A percentile compares a stretch with the other conserved stretches of the same genome.
Evolutionary conservation across 1,140 invertebrate species (phyloP).

Genomic region (Chironomus tepperi): DNA sequence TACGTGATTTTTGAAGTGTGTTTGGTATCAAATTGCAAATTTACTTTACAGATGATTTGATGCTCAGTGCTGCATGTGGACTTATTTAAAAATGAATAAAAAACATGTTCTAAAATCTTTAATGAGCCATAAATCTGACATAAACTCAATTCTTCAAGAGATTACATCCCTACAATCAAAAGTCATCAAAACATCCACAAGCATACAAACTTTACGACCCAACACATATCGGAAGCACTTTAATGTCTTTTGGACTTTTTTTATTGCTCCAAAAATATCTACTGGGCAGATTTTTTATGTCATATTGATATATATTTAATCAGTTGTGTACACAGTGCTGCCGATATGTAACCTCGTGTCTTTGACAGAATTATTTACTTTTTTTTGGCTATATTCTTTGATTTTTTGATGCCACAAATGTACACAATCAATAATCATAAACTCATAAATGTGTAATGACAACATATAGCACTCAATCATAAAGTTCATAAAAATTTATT

Average conservation of each 20-base stretch:
- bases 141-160: too few relatives aligned
- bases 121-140: too few relatives aligned
- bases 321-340: neutral
- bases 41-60: too few relatives aligned
- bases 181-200: neutral
- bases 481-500: neutral
- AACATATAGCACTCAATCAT: neutral
- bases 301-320: neutral
- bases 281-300: neutral
- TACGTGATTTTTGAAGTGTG: too few relatives aligned
- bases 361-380: neutral
- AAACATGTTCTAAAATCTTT: too few relatives aligned
- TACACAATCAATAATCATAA: constrained; percentile 1
- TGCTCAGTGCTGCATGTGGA: too few relatives aligned
- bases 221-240: neutral
- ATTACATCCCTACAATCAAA: too few relatives aligned
- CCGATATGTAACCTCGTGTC: neutral
- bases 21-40: too few relatives aligned
- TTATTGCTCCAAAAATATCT: neutral
- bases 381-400: neutral
- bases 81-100: too few relatives aligned
- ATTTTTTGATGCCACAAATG: neutral
- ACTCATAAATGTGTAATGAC: neutral
- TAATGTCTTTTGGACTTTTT: neutral
- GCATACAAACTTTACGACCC: neutral